A percentile compares a stretch with the other conserved stretches of the same genome.
Conservation (phyloP, 64 coral and sea anemone genomes). For the Stylophora pistillata region DNA sequence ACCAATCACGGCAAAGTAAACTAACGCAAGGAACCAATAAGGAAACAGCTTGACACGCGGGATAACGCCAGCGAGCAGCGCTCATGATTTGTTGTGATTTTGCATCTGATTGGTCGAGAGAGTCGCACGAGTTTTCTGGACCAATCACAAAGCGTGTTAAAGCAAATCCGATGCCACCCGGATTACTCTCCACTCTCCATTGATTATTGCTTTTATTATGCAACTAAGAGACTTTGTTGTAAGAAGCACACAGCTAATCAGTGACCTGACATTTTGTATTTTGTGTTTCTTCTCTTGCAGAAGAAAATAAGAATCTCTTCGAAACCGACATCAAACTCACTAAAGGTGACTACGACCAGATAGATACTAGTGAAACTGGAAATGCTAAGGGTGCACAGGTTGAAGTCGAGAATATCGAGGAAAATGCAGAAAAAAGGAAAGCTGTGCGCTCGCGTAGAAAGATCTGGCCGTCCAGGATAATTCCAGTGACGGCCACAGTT, state of each 20-base stretch:
- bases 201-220: background rate
- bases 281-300: background rate
- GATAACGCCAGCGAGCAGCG: too few species aligned
- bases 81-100: too few species aligned
- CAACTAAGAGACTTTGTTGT: too few species aligned
- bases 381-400: constrained; percentile 48
- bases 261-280: background rate
- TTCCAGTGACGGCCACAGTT: constrained; percentile 44
- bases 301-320: constrained; percentile 38
- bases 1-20: too few species aligned
- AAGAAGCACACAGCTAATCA: too few species aligned
- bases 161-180: too few species aligned
- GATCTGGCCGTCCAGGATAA: constrained; percentile 68
- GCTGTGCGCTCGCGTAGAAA: constrained; percentile 61
- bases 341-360: constrained; percentile 1
- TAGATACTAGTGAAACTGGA: constrained; percentile 50
- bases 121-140: too few species aligned
- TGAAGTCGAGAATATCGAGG: constrained; percentile 18
- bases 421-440: constrained; percentile 46
- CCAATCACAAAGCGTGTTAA: too few species aligned
- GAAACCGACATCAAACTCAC: constrained; percentile 77
- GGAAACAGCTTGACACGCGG: too few species aligned
- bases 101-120: too few species aligned
- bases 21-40: too few species aligned
- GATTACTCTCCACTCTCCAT: too few species aligned